These are phyloP conservation scores for Cheilosia urbana DNA, from an alignment of 2,888 invertebrate genomes.

Conservation along the genomic window DNA sequence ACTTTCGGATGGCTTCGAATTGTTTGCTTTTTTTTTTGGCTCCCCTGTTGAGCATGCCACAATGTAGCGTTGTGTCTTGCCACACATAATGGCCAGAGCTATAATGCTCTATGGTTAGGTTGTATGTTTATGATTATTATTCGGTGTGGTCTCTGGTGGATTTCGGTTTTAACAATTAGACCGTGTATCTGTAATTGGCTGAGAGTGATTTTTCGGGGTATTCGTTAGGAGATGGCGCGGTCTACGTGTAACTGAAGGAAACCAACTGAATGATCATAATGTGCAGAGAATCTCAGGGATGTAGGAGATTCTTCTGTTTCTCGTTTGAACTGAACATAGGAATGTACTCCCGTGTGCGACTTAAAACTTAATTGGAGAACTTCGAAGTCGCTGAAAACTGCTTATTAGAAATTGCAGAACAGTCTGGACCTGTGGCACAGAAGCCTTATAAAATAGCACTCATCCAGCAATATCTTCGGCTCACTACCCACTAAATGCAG, in stretches of 20 bases:
- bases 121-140: slow-evolving; percentile 34
- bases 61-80: slow-evolving; percentile 39
- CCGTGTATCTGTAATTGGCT: slow-evolving; percentile 27
- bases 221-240: neutral
- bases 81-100: slow-evolving; percentile 50
- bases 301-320: too few species aligned
- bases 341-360: too few species aligned
- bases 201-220: slow-evolving; percentile 41
- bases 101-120: slow-evolving; percentile 40
- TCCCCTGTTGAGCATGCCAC: slow-evolving; percentile 19
- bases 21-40: neutral
- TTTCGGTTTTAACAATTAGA: slow-evolving; percentile 45
- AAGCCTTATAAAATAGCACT: too few species aligned
- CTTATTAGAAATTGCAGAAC: too few species aligned
- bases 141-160: slow-evolving; percentile 37
- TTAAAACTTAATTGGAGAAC: too few species aligned
- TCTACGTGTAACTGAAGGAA: neutral
- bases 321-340: too few species aligned
- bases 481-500: too few species aligned
- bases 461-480: too few species aligned
- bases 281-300: too few species aligned
- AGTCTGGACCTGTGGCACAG: too few species aligned
- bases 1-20: slow-evolving; percentile 1
- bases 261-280: neutral
- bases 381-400: too few species aligned